Base-by-base conservation (phyloP, 2,888 invertebrate species). In the Drosophila vallismaia region DNA sequence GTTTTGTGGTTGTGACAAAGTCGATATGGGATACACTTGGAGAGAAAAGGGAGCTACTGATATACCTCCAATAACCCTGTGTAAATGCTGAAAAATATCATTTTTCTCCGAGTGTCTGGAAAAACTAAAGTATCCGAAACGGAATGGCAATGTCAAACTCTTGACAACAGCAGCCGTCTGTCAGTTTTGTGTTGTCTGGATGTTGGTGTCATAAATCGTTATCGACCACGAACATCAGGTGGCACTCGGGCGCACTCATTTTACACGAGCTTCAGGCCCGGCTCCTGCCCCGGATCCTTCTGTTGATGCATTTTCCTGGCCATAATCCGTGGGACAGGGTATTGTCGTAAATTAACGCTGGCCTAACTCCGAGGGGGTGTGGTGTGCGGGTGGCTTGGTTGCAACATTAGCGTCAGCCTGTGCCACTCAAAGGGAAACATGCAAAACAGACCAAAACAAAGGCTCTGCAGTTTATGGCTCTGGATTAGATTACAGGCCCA, bases 181-280 rank as follows among this genome's bases (percentile, higher is more conserved):
- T 79, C 71, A 77, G 71, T 49, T 57, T 58, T 52, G 66, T 48
- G 67, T 52, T 48, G 49, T 59, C 54, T 71, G 60, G 44, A 49
- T 40, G 33, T 62, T 46, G 88, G 86, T 84, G 79, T 79, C 88
- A 86, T 84, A 89, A 88, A 89, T 89, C 85, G 88, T 86, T 88
- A 88, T 88, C 88, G 87, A 76, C 79, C 88, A 83, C 85, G 77
- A 85, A 86, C 88, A 88, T 88, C 88, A 89, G 88, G 89, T 89
- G 89, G 76, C 76, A 86, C 88, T 88, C 86, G 74, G 77, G 73
- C 79, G 79, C 77, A 77, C 75, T 79, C 75, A 75, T 77, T 64
- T 70, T 54, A 60, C 66, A 64, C 26, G 45, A 24, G 49, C 40
- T 40, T 26, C 24, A 24, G 49, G 36, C 36, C 31, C 44, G 4